phyloP scores from a whole-genome alignment of 2,113 vertebrate species.

The Egretta garzetta region DNA sequence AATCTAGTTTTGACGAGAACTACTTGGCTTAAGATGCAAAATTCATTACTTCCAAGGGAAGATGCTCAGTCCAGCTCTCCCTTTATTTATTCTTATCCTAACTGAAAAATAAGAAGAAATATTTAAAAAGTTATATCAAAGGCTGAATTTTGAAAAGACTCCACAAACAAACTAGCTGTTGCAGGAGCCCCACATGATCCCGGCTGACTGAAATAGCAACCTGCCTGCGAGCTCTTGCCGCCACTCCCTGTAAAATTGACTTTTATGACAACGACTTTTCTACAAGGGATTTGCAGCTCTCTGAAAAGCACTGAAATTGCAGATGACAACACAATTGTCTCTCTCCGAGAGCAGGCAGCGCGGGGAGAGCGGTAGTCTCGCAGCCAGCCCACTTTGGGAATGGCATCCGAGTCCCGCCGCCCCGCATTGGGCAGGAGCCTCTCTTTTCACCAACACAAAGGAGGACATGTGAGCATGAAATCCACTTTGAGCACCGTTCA shows the following conservation, averaged over 20 bases:
- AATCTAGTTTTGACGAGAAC: neutral
- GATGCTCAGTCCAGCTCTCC: neutral
- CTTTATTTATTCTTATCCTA: neutral
- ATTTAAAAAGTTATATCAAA: neutral
- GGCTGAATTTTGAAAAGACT: neutral
- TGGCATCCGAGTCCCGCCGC: neutral
- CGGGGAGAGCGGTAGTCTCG: accelerated
- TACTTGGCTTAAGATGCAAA: neutral
- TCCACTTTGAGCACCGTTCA: slow-evolving; percentile 14
- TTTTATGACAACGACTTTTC: neutral
- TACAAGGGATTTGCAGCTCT: neutral
- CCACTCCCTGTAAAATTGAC: neutral
- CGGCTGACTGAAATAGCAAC: neutral
- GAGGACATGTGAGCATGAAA: slow-evolving; percentile 46
- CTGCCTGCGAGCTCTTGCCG: accelerated
- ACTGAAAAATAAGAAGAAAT: neutral
- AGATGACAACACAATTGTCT: neutral
- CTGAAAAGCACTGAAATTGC: neutral
- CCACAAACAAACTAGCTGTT: neutral
- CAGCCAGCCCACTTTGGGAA: neutral
- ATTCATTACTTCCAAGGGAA: neutral
- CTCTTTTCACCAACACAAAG: slow-evolving; percentile 36
- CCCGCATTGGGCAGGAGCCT: neutral
- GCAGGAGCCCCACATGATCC: neutral
- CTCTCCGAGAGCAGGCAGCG: neutral